These are phyloP conservation scores for Ceriagrion tenellum DNA, from an alignment of 2,888 invertebrate species.

Conservation along the genomic window DNA sequence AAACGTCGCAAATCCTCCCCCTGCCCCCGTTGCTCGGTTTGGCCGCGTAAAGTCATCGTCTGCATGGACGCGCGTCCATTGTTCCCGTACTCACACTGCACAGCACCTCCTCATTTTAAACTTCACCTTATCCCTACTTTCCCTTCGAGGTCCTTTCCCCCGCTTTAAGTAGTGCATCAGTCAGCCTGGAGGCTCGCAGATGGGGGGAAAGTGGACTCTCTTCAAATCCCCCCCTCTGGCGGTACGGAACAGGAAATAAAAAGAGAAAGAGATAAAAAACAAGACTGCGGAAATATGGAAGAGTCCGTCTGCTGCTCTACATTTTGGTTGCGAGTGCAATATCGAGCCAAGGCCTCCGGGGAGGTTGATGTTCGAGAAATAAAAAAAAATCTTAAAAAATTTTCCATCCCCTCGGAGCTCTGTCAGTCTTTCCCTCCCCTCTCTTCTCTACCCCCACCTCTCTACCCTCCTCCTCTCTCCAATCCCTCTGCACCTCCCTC, in stretches of 20 bases:
- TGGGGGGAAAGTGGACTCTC: not conserved
- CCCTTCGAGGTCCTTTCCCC: not conserved
- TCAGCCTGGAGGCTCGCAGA: not conserved
- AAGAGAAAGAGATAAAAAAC: no score
- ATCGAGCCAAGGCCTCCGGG: constrained; percentile 29
- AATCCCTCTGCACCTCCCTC: not conserved
- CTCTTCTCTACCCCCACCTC: not conserved
- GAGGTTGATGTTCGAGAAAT: constrained; percentile 22
- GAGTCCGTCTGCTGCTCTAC: constrained; percentile 8
- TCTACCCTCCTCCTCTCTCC: not conserved
- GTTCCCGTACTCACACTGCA: not conserved
- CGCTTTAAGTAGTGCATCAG: not conserved
- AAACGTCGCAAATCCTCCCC: not conserved
- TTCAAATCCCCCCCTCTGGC: not conserved
- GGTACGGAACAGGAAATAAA: not conserved
- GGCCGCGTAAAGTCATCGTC: not conserved
- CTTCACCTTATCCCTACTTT: not conserved
- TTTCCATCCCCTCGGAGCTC: no score
- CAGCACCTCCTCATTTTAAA: not conserved
- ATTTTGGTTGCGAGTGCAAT: constrained; percentile 13
- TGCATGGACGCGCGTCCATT: not conserved
- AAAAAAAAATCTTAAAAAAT: not conserved
- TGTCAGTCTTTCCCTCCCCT: not conserved
- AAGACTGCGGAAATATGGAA: not conserved
- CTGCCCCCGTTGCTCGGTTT: not conserved